phyloP scores from a whole-genome alignment of 2,888 invertebrate genomes.

The Saturnia japonica region DNA sequence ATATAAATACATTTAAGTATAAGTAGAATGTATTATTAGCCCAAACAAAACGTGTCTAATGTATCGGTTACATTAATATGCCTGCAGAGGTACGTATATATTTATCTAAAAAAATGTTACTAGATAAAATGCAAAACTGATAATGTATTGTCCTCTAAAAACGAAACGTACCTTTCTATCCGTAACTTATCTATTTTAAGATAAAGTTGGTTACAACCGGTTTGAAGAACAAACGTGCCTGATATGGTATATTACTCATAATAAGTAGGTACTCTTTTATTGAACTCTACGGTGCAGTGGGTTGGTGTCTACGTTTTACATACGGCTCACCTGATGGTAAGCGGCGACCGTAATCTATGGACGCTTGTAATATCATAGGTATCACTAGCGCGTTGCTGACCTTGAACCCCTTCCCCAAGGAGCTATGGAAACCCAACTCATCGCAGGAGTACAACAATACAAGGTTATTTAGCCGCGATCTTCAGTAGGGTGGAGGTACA shows the following conservation, averaged over 20 bases:
- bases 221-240: slow-evolving; percentile 7
- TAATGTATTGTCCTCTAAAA: not conserved
- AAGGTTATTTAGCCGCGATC: no score
- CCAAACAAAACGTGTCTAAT: not conserved
- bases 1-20: not conserved
- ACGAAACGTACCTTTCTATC: slow-evolving; percentile 10
- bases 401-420: no score
- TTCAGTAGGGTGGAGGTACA: no score
- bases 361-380: no score
- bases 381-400: no score
- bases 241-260: not conserved
- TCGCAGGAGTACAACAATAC: no score
- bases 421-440: no score
- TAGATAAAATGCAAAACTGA: slow-evolving; percentile 7
- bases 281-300: not conserved
- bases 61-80: not conserved
- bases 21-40: not conserved
- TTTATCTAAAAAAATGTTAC: not conserved
- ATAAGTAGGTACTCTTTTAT: not conserved
- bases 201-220: slow-evolving; percentile 8
- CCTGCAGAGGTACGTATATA: not conserved
- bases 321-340: no score
- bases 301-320: not conserved
- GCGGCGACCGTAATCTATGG: no score
- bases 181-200: slow-evolving; percentile 7